Evolutionary conservation across 2,113 vertebrate genomes (phyloP).

Genomic region (Andinoacara biseriatus): DNA sequence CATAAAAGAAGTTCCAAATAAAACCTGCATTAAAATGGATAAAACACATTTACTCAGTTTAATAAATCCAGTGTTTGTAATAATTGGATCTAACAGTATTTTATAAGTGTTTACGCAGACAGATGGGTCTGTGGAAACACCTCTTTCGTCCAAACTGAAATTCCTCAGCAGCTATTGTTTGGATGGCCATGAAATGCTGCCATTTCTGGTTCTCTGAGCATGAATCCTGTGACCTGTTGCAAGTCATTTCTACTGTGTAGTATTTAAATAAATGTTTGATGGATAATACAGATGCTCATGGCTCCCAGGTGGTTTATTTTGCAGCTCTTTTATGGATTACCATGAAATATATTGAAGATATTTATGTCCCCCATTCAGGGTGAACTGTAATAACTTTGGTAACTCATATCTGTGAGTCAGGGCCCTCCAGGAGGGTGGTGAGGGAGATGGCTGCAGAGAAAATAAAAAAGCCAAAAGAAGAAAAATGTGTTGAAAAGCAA

Average conservation of each 20-base stretch:
- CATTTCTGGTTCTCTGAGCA: neutral
- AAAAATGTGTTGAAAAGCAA: neutral
- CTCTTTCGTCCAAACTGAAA: slow-evolving; percentile 1
- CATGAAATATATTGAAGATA: slow-evolving; percentile 3
- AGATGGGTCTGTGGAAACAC: neutral
- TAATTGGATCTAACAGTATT: neutral
- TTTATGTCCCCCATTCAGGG: neutral
- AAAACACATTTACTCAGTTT: neutral
- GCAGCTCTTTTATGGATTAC: neutral
- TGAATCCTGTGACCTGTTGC: neutral
- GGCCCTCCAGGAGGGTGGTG: neutral
- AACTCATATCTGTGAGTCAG: neutral
- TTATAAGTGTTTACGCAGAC: neutral
- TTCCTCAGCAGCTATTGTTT: neutral
- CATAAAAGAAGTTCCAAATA: neutral
- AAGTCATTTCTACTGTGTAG: neutral
- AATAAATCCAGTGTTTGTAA: too few relatives aligned
- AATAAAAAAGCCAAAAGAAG: slow-evolving; percentile 6
- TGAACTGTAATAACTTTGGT: neutral
- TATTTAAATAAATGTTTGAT: slow-evolving; percentile 4
- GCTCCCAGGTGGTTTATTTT: neutral
- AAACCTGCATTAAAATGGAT: neutral
- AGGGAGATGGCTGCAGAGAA: neutral
- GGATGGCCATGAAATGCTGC: neutral
- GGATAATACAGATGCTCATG: neutral